Evolutionary conservation across 1,140 invertebrate species (phyloP), one percentile per base, ranked within the genome.

Genomic region (Macrotrachela quadricornifera): DNA sequence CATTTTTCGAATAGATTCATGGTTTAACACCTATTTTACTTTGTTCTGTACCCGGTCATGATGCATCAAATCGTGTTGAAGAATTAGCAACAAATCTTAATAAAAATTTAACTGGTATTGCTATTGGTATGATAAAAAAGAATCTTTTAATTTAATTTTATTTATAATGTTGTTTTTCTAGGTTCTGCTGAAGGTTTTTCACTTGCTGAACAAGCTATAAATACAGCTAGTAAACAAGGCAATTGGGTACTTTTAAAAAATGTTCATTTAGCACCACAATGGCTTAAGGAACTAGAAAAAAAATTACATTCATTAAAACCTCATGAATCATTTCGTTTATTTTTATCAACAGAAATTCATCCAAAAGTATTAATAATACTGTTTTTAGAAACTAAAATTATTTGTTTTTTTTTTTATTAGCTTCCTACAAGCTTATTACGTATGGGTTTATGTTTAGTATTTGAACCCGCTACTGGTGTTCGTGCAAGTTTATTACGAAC

Each of bases 181-280:
- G 92, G 73, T 56, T 97, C 92, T 0, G 85, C 91, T 6, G 94
- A 99, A 78, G 94, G 94, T 45, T 99, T 97, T 70, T 91, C 83
- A 64, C 87, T 95, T 66, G 94, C 94, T 0, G 92, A 96, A 58
- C 78, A 85, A 58, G 87, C 84, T 14, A 94, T 97, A 62, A 94
- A 94, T 66, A 83, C 85, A 64, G 87, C 90, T 50, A 86, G 86
- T 54, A 95, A 96, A 69, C 82, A 82, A 59, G 94, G 94, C 60
- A 76, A 84, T 59, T 99, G 92, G 94, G 90, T 97, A 13, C 77
- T 97, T 67, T 69, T 99, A 56, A 97, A 99, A 73, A 99, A 99
- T 69, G 94, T 97, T 1, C 94, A 99, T 71, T 71, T 99, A 51
- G 92, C 94, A 6, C 88, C 92, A 0, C 83, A 87, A 58, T 99